Evolutionary conservation across 2,888 invertebrate species (phyloP).

Genomic region (Dasypogon diadema): DNA sequence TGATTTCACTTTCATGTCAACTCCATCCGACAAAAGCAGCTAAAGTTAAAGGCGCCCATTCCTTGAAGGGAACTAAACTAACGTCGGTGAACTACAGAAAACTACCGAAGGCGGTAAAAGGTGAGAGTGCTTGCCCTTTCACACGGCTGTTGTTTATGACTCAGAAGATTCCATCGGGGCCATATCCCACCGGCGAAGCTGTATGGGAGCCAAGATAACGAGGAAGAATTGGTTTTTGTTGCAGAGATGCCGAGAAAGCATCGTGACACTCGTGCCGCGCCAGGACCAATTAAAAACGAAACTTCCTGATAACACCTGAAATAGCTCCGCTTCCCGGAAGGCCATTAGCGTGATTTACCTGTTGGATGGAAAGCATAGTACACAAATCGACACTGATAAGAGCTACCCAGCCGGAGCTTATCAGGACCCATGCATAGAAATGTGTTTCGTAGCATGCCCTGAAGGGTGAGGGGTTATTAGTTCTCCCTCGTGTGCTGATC

Average conservation of each 20-base stretch:
- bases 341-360: conserved; percentile 20
- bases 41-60: too few relatives aligned
- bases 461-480: conserved; percentile 14
- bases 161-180: not conserved
- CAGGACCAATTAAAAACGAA: conserved; percentile 27
- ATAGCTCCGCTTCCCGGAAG: conserved; percentile 1
- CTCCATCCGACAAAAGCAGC: too few relatives aligned
- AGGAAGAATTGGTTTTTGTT: not conserved
- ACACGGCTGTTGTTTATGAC: conserved; percentile 4
- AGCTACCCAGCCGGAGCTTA: not conserved
- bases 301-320: conserved; percentile 21
- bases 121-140: not conserved
- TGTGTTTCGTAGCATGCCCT: not conserved
- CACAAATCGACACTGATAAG: conserved; percentile 4
- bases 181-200: not conserved
- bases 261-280: conserved; percentile 3
- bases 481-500: not conserved
- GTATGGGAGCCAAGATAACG: not conserved
- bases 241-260: not conserved
- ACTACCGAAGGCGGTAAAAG: not conserved
- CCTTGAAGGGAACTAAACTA: too few relatives aligned
- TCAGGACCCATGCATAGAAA: conserved; percentile 6
- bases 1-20: too few relatives aligned
- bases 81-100: too few relatives aligned
- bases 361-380: conserved; percentile 11